Evolutionary conservation across 2,797 vertebrate genomes (phyloP), one percentile per base, ranked within the genome.

Genomic region (Poeciliopsis paucimaculata): DNA sequence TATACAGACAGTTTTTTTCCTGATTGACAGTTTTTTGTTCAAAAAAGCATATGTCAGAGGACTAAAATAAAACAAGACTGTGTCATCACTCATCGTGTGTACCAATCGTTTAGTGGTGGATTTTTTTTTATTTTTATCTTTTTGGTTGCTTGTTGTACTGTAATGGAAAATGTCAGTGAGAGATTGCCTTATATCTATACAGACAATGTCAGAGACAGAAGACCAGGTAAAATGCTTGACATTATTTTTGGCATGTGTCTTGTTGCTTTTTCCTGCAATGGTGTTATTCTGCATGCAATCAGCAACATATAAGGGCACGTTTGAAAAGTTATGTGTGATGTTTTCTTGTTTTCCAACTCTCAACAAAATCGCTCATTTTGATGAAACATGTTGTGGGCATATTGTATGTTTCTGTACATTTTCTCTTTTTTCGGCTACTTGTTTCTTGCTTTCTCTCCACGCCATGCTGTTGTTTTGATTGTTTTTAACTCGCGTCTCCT

Each of bases 261-360:
- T 72, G 20, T 41, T n/a, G 64, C 36, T 51, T 57, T 64, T 47
- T 31, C 23, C 53, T 55, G 76, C 76, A 28, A 64, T 86, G 51
- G 20, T 77, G 20, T 82, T 41, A 49, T 64, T 77, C 43, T 3
- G 83, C 89, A 84, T 85, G 90, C 72, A 45, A 60, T 77, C 16
- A n/a, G 49, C 51, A 80, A 82, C 51, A 39, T 60, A 4, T 0
- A 4, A 53, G 20, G 45, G 78, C 15, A 71, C 71, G 71, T 39
- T 83, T 77, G 64, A 77, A 73, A 80, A 76, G 51, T 31, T 75
- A 53, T 66, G 36, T 70, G 70, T 43, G 26, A 28, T 36, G 23
- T 31, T 46, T 77, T 71, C 28, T 76, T 39, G 49, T 28, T 64
- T 11, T 31, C 28, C n/a, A 3, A 51, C 71, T 78, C 16, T 28